Base-by-base conservation (phyloP, 2,888 invertebrate genomes). In the Napeogenes inachia region DNA sequence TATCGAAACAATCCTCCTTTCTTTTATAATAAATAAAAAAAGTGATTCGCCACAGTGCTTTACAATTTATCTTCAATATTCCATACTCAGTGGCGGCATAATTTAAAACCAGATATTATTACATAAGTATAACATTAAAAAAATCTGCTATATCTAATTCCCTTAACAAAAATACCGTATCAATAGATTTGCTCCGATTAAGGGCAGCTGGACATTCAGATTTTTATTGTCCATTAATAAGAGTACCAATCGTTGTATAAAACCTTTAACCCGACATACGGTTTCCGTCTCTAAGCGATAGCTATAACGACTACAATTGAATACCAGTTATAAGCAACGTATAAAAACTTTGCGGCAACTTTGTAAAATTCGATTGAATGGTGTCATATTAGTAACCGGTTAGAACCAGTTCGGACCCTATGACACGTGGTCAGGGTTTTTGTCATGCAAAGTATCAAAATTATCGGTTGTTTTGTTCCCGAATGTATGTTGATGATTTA, bases 381-480 rank as follows among this genome's bases (percentile, higher is more conserved):
- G 80, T 77, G 75, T 82, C 86, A 84, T 84, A 83, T 85, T 84
- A 77, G 70, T 77, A 86, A 88, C 89, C 81, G 85, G 89, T 87
- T 81, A 42, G 68, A 72, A 87, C 89, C 82, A 79, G 89, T 87
- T 85, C 70, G 71, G 80, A 78, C 81, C 81, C 81, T 68, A 73
- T 66, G 85, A 82, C 89, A 89, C 89, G 90, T 89, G 90, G 89
- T 89, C 87, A 87, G 72, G 56, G 64, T 76, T 78, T 81, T 85
- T 87, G 86, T 87, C 82, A 83, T 81, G 82, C 75, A 79, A 77
- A 74, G 76, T 80, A 81, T 83, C 81, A 80, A 85, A 85, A 87
- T 85, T 85, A 86, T 89, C 80, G 80, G 78, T 71, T 79, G 74
- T 79, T 83, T 85, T 86, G 85, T 85, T 50, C 72, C 75, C 60